phyloP scores from a whole-genome alignment of 2,113 vertebrate genomes.

The Micronycteris hirsuta region DNA sequence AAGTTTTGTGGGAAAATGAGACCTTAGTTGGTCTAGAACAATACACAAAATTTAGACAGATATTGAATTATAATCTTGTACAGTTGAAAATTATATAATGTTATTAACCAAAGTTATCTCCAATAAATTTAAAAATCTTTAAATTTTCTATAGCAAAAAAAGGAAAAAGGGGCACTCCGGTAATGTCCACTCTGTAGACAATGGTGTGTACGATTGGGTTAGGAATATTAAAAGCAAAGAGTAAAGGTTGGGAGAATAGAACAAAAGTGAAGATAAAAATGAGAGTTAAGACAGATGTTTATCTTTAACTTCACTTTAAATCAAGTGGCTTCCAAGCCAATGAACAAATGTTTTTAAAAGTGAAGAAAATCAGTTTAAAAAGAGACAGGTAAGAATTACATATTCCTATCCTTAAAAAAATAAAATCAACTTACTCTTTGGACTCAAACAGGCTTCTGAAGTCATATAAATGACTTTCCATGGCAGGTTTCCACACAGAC shows the following conservation, averaged over 20 bases:
- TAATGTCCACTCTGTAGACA: background rate
- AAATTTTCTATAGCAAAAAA: background rate
- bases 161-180: background rate
- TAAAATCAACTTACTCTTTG: background rate
- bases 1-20: background rate
- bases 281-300: background rate
- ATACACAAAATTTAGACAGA: background rate
- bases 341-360: background rate
- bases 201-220: background rate
- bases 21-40: background rate
- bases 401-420: background rate
- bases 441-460: slow-evolving; percentile 42
- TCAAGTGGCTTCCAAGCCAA: slow-evolving; percentile 6
- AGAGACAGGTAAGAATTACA: background rate
- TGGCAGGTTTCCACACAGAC: background rate
- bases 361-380: slow-evolving; percentile 10
- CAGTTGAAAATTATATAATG: background rate
- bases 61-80: background rate
- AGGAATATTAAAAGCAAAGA: background rate
- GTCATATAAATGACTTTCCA: slow-evolving; percentile 43
- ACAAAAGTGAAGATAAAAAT: background rate
- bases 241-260: background rate
- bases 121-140: background rate
- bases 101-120: background rate
- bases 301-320: background rate